Base-by-base conservation (phyloP, 2,888 invertebrate genomes). In the Idaea straminata region DNA sequence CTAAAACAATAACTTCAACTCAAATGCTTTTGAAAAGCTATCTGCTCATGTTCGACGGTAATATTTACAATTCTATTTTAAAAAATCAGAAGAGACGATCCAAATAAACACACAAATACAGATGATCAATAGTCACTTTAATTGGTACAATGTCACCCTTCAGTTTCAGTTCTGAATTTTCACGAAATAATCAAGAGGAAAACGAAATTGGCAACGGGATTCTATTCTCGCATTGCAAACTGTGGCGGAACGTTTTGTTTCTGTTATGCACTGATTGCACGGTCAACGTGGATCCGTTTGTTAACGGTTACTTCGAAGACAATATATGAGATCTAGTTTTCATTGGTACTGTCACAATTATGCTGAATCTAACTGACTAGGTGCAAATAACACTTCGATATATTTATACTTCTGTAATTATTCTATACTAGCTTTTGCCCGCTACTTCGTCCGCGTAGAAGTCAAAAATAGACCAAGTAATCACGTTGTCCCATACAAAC, bases 231-330 rank as follows among this genome's bases (percentile, higher is more conserved):
- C 25, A 72, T 75, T 74, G 70, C 70, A 70, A 66, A 72, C 72
- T 69, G 71, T 70, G 70, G 72, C 70, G 71, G 73, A 65, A 74
- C 71, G 82, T 84, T 82, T 84, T 86, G 85, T 85, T 85, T 80
- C 79, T 82, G 86, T 86, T 87, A 82, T 83, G 87, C 86, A 79
- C 87, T 87, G 87, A 87, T 88, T 87, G 83, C 77, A 72, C 72
- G 72, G 76, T 76, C 77, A 75, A 77, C 67, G 65, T 69, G 73
- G 77, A 77, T 77, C 80, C 79, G 77, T 75, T 76, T 72, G 75
- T 74, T 84, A 87, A 84, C 86, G 79, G 84, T 82, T 82, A 73
- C 72, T 69, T 69, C 64, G 59, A 78, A 83, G 82, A 87, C 85
- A 86, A 86, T 82, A 78, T 47, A 77, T 78, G 69, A 71, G 77